A percentile compares a stretch with the other conserved stretches of the same genome.
Conservation (phyloP, 2,113 vertebrate genomes). For the Podocnemis expansa region DNA sequence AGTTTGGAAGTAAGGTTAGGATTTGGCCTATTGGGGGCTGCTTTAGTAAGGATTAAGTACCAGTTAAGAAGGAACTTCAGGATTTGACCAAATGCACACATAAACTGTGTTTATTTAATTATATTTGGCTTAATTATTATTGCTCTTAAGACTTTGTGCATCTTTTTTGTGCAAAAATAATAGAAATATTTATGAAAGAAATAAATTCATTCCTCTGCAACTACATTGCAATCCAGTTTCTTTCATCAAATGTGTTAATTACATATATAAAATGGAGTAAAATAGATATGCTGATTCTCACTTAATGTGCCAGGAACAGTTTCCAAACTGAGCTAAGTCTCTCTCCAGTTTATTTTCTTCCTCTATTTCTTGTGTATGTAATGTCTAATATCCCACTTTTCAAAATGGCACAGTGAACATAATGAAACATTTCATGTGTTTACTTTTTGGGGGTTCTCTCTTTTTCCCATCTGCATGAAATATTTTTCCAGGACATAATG, state of each 20-base stretch:
- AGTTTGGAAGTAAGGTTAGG: not conserved
- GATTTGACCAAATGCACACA: not conserved
- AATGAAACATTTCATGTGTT: conserved; percentile 1
- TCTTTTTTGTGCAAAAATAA: conserved; percentile 13
- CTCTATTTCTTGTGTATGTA: not conserved
- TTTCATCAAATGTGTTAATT: conserved; percentile 42
- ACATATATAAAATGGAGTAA: conserved; percentile 9
- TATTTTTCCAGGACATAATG: not conserved
- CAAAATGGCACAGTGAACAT: conserved; percentile 11
- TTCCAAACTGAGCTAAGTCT: conserved; percentile 39
- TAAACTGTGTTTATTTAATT: conserved; percentile 15
- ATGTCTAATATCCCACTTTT: not conserved
- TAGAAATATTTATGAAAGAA: conserved; percentile 28
- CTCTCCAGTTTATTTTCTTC: not conserved
- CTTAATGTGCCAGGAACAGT: conserved; percentile 35
- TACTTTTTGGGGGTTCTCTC: not conserved
- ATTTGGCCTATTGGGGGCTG: not conserved
- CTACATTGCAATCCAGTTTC: not conserved
- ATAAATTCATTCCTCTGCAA: not conserved
- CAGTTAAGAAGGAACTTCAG: not conserved
- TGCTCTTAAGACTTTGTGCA: not conserved
- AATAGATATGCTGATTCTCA: conserved; percentile 26
- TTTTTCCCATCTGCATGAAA: not conserved
- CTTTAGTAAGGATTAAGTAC: not conserved
- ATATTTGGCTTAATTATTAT: not conserved